Conservation (phyloP, 2,888 invertebrate species). For the Pharmacophagus antenor region DNA sequence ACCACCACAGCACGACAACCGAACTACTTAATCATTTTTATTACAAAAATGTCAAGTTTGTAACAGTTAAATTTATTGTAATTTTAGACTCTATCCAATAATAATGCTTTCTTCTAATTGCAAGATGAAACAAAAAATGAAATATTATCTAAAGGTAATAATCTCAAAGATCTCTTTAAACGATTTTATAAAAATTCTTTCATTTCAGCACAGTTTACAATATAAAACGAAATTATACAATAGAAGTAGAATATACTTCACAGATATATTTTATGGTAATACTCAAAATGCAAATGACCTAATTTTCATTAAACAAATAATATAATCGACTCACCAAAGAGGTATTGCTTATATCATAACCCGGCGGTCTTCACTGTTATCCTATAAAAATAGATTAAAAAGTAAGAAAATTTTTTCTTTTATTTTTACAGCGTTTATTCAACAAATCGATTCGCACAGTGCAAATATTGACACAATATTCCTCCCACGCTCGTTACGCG, state of each 20-base stretch:
- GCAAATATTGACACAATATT: constrained; percentile 11
- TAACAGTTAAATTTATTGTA: no score
- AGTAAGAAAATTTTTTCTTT: background rate
- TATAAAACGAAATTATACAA: background rate
- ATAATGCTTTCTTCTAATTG: no score
- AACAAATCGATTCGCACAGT: constrained; percentile 13
- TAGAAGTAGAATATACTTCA: background rate
- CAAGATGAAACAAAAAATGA: background rate
- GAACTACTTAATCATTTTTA: no score
- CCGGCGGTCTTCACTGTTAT: background rate
- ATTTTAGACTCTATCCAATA: no score
- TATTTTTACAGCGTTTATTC: background rate
- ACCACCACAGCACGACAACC: no score
- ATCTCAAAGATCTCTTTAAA: background rate
- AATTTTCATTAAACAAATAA: background rate
- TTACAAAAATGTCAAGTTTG: no score
- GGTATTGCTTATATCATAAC: background rate
- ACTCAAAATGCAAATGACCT: constrained; percentile 1
- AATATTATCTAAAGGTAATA: background rate
- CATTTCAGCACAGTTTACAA: background rate
- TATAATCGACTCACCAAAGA: constrained; percentile 4
- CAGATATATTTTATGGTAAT: background rate
- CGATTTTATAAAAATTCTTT: background rate
- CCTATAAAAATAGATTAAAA: background rate
- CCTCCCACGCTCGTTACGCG: constrained; percentile 27